Conservation (phyloP, 2,113 vertebrate species). For the Etia nguti region DNA sequence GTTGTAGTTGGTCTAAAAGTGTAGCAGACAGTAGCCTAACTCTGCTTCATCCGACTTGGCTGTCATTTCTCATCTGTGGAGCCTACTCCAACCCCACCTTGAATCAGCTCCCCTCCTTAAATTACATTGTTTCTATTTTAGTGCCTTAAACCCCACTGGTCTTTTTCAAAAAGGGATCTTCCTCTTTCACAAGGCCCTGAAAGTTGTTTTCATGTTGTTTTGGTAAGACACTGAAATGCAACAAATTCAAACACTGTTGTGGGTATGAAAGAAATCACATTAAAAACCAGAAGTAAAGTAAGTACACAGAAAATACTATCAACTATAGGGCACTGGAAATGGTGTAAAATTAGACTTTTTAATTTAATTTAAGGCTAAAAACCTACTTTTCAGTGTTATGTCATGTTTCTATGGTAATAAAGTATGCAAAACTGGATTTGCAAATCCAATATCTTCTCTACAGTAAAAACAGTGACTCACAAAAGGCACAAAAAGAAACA, state of each 20-base stretch:
- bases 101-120: not conserved
- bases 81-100: not conserved
- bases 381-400: not conserved
- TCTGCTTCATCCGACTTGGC: not conserved
- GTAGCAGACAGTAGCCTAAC: not conserved
- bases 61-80: not conserved
- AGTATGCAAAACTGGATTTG: slow-evolving; percentile 41
- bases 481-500: not conserved
- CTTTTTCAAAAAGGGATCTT: not conserved
- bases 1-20: not conserved
- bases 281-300: not conserved
- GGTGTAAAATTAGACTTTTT: not conserved
- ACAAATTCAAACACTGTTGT: not conserved
- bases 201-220: not conserved
- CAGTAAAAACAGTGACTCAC: not conserved
- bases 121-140: not conserved
- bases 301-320: not conserved
- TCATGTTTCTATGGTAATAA: not conserved
- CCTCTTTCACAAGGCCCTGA: not conserved
- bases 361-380: not conserved
- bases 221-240: not conserved
- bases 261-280: not conserved
- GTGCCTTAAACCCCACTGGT: not conserved
- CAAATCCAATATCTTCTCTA: not conserved
- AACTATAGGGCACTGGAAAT: not conserved